These are phyloP conservation scores for Amblyopsis hoosieri DNA, from an alignment of 2,797 vertebrate genomes.

Conservation along the genomic window DNA sequence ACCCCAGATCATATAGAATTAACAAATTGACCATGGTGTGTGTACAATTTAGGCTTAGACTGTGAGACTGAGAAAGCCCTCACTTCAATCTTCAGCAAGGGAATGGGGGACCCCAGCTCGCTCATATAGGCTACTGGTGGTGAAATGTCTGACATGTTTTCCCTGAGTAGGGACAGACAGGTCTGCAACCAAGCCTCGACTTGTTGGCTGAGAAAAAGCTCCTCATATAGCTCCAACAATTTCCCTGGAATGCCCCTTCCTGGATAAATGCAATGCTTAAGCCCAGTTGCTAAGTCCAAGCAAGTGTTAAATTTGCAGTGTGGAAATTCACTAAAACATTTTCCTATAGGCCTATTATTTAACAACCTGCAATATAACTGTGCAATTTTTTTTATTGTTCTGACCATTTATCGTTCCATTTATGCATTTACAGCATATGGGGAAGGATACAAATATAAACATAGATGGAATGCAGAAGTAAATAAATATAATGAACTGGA, in stretches of 20 bases:
- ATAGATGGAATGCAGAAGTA: too few relatives aligned
- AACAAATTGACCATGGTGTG: constrained; percentile 36
- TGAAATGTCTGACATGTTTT: constrained; percentile 79
- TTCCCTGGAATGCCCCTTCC: constrained; percentile 53
- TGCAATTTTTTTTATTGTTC: too few relatives aligned
- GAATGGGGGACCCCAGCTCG: constrained; percentile 42
- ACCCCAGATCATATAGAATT: constrained; percentile 52
- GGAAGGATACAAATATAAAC: too few relatives aligned
- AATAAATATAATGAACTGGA: too few relatives aligned
- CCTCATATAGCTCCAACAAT: constrained; percentile 62
- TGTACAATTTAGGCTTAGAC: constrained; percentile 42
- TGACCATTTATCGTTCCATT: too few relatives aligned
- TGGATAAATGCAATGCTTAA: constrained; percentile 52
- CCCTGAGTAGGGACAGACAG: constrained; percentile 70
- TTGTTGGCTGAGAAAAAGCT: constrained; percentile 77
- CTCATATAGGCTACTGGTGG: constrained; percentile 54
- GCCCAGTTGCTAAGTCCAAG: constrained; percentile 18
- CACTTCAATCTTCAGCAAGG: constrained; percentile 44
- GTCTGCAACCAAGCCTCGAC: constrained; percentile 75
- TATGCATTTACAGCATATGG: too few relatives aligned
- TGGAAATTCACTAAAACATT: background rate
- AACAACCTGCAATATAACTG: too few relatives aligned
- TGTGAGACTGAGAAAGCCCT: constrained; percentile 21
- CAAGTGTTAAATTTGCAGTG: constrained; percentile 18
- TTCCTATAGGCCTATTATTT: too few relatives aligned